Conservation (phyloP, 2,888 invertebrate genomes). For the Chesias legatella region DNA sequence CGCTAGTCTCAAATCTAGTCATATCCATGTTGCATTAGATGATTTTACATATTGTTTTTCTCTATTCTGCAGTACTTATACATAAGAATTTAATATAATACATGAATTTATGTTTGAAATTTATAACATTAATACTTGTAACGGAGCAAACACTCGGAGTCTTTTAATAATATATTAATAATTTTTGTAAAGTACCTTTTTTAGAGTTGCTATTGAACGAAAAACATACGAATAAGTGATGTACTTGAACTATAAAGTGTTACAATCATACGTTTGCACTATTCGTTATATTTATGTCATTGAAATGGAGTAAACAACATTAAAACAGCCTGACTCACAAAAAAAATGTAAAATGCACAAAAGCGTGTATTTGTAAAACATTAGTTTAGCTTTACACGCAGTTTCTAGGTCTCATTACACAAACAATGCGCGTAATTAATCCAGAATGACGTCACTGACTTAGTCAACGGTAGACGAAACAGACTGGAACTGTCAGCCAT, state of each 20-base stretch:
- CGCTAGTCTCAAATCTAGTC: constrained; percentile 2
- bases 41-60: constrained; percentile 15
- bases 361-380: background rate
- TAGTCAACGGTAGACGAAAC: background rate
- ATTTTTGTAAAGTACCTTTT: too few species aligned
- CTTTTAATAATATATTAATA: too few species aligned
- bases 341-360: background rate
- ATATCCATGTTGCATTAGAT: constrained; percentile 9
- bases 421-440: constrained; percentile 25
- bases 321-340: constrained; percentile 4
- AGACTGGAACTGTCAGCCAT: background rate
- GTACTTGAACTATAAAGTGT: constrained; percentile 10
- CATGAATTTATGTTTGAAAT: constrained; percentile 1
- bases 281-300: too few species aligned
- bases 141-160: too few species aligned
- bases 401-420: constrained; percentile 13
- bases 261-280: too few species aligned
- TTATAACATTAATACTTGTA: background rate
- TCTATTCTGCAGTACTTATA: constrained; percentile 2
- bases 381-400: background rate
- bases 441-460: constrained; percentile 20
- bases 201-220: too few species aligned
- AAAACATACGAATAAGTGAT: background rate
- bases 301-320: too few species aligned
- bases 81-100: constrained; percentile 1